Evolutionary conservation across 2,888 invertebrate species (phyloP), one percentile per base, ranked within the genome.

Genomic region (Trimorus sp.): DNA sequence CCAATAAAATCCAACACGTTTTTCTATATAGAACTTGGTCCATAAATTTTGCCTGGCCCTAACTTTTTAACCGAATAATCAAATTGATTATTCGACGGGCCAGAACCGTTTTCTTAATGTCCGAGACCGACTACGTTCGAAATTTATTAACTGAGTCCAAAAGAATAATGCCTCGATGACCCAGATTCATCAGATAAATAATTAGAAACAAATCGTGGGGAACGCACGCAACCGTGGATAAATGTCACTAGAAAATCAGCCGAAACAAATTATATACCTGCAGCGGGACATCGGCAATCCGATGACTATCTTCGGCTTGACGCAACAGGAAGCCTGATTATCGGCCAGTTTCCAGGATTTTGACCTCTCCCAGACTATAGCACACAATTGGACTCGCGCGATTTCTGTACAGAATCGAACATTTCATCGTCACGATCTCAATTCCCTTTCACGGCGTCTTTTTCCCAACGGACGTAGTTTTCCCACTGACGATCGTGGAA

Each of bases 281-380:
- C 40, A 11, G 11, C 9, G 40, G 40, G 11, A 40, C 40, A 40
- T 37, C 49, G 40, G 54, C 16, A 26, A 45, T 51, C 16, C 38
- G 62, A 62, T 71, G 56, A 63, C 60, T 73, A 56, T 63, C 73
- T 60, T 36, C 48, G 42, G 7, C 62, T 51, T 71, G 63, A 56
- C 73, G 63, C 73, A 73, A 73, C 54, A 62, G 71, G 62, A 16
- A 71, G 62, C 38, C 60, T 11, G 7, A 26, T 48, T 53, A 45
- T 63, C 63, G 54, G 16, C 16, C 36, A 40, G 48, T 74, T 74
- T 74, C 49, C 51, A 74, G 74, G 74, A 74, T 74, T 74, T 74
- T 74, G 74, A 74, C 74, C 74, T 74, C 63, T 74, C 63, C 26
- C 63, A 36, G 63, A 65, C 51, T 14, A 16, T 49, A 63, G 63